Evolutionary conservation across 2,888 invertebrate genomes (phyloP).

Genomic region (Aleiodes alternator): DNA sequence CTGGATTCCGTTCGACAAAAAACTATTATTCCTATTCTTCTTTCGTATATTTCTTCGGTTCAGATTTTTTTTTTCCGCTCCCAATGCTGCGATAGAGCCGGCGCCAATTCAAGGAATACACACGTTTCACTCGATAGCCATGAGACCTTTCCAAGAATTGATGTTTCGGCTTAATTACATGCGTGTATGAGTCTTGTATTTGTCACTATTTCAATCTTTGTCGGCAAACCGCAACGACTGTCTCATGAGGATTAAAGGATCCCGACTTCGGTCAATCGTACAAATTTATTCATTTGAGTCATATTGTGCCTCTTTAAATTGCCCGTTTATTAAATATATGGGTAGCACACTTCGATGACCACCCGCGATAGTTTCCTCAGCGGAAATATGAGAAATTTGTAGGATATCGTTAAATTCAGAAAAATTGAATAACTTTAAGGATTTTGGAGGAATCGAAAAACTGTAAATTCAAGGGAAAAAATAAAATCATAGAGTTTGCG

Average conservation of each 20-base stretch:
- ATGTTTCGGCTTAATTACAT: conserved; percentile 64
- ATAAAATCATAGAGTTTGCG: no score
- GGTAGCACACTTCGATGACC: conserved; percentile 41
- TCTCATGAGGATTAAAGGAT: conserved; percentile 59
- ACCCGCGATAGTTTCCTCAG: conserved; percentile 47
- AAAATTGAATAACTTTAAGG: neutral
- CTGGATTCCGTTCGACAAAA: conserved; percentile 23
- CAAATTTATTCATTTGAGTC: conserved; percentile 64
- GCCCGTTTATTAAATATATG: conserved; percentile 53
- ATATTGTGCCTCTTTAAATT: conserved; percentile 53
- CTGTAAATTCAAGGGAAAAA: neutral
- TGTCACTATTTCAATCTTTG: conserved; percentile 63
- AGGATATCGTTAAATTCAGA: neutral
- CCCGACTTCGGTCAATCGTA: conserved; percentile 57
- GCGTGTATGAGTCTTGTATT: conserved; percentile 64
- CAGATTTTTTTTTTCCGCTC: neutral
- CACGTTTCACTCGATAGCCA: conserved; percentile 29
- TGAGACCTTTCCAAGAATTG: conserved; percentile 63
- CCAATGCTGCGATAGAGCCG: conserved; percentile 3
- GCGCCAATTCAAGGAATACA: conserved; percentile 19
- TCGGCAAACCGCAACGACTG: conserved; percentile 50
- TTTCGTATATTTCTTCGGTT: neutral
- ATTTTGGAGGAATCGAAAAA: neutral
- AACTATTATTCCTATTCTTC: conserved; percentile 13
- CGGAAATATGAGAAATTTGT: conserved; percentile 6